Evolutionary conservation across 1,140 invertebrate species (phyloP).

Genomic region (Hestina assimilis): DNA sequence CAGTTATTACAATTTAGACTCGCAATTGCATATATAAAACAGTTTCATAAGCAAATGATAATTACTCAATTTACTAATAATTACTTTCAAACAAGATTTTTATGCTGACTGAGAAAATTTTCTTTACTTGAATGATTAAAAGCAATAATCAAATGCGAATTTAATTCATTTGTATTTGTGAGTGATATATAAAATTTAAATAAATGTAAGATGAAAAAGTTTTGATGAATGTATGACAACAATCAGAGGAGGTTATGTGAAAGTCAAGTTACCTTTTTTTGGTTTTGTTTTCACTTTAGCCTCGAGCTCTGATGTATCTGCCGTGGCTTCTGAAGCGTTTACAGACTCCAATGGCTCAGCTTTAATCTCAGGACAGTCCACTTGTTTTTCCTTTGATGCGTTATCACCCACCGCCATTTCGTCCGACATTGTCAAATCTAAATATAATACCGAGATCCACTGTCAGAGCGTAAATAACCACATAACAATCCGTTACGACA

Average conservation of each 20-base stretch:
- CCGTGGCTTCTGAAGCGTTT: constrained; percentile 8
- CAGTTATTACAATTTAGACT: neutral
- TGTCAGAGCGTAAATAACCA: constrained; percentile 62
- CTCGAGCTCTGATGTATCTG: constrained; percentile 1
- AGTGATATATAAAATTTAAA: neutral
- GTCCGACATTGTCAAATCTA: constrained; percentile 73
- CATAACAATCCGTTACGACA: constrained; percentile 69
- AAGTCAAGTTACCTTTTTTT: constrained; percentile 28
- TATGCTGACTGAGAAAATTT: neutral
- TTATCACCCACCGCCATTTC: constrained; percentile 75
- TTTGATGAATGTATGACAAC: constrained; percentile 25
- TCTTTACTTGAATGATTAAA: neutral
- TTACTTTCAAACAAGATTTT: neutral
- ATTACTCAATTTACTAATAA: neutral
- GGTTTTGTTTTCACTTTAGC: constrained; percentile 4
- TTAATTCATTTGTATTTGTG: neutral
- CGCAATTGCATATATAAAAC: neutral
- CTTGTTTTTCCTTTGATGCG: constrained; percentile 48
- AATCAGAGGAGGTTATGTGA: constrained; percentile 33
- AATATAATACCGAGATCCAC: constrained; percentile 57
- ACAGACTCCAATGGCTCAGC: constrained; percentile 11
- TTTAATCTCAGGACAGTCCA: constrained; percentile 17
- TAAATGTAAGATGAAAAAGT: neutral
- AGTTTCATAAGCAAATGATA: neutral
- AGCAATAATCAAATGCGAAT: neutral